Evolutionary conservation across 2,888 invertebrate genomes (phyloP).

Genomic region (Drosophila monieri): DNA sequence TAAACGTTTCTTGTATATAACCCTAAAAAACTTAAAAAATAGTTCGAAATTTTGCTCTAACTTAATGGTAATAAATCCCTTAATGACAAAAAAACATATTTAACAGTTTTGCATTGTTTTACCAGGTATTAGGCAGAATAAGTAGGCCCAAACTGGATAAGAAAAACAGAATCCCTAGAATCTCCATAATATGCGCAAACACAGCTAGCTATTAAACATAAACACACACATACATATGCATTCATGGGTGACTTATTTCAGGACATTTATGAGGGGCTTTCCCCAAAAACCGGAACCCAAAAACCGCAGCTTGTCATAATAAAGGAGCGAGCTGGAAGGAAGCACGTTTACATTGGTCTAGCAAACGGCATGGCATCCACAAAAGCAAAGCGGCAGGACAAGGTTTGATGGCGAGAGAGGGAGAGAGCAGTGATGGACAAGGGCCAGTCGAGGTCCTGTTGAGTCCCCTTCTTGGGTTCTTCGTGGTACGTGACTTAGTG

Average conservation of each 20-base stretch:
- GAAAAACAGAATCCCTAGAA: constrained; percentile 15
- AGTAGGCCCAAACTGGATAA: constrained; percentile 33
- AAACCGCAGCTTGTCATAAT: constrained; percentile 80
- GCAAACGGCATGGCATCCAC: constrained; percentile 58
- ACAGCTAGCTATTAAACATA: constrained; percentile 69
- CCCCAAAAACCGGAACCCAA: constrained; percentile 31
- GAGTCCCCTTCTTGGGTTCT: constrained; percentile 36
- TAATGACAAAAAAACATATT: constrained; percentile 1
- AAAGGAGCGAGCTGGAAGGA: constrained; percentile 60
- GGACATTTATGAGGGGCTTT: constrained; percentile 49
- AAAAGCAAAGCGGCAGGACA: constrained; percentile 45
- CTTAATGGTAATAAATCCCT: background rate
- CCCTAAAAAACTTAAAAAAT: no score
- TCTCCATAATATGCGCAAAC: constrained; percentile 60
- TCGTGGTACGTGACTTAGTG: constrained; percentile 78
- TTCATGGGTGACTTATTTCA: constrained; percentile 60
- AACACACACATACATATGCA: constrained; percentile 29
- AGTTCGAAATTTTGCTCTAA: background rate
- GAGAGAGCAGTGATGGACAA: constrained; percentile 64
- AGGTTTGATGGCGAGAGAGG: background rate
- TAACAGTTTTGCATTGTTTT: constrained; percentile 68
- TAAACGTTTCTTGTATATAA: no score
- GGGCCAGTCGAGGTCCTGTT: constrained; percentile 57
- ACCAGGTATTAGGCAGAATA: constrained; percentile 59
- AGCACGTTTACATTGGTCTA: constrained; percentile 61